Percentiles rank a stretch among this genome's conserved stretches.
phyloP scores from a whole-genome alignment of 2,113 vertebrate genomes.

The Cyprinodon variegatus region DNA sequence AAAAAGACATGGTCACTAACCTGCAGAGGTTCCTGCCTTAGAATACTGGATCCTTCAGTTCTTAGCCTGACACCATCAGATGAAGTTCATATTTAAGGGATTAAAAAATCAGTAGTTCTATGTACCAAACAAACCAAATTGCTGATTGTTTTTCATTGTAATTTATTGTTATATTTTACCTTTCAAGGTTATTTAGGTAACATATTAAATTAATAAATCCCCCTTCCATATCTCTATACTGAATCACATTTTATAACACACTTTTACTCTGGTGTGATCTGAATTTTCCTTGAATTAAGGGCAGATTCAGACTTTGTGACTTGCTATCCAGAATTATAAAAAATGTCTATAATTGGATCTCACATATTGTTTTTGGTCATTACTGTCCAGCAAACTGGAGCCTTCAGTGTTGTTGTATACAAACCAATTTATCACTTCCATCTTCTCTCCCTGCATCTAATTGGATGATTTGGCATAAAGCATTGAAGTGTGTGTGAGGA shows the following conservation, averaged over 20 bases:
- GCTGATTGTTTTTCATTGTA: too few species aligned
- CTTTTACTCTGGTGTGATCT: not conserved
- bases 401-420: not conserved
- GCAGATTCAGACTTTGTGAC: not conserved
- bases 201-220: too few species aligned
- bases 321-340: not conserved
- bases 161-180: too few species aligned
- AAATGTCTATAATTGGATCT: not conserved
- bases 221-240: too few species aligned
- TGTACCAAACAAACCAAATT: not conserved
- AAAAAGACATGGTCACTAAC: too few species aligned
- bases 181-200: too few species aligned
- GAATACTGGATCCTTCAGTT: too few species aligned
- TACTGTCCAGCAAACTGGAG: not conserved
- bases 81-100: too few species aligned
- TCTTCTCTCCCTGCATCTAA: slow-evolving; percentile 26
- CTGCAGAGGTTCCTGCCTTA: too few species aligned
- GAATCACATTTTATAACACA: not conserved
- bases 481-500: slow-evolving; percentile 5
- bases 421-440: not conserved
- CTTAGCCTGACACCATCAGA: too few species aligned
- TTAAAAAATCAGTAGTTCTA: not conserved
- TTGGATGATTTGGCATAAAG: slow-evolving; percentile 38
- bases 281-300: too few species aligned
- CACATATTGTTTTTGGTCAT: not conserved